Percentiles rank a stretch among this genome's conserved stretches.
Conservation (phyloP, 2,113 vertebrate genomes). For the Oncorhynchus clarkii region DNA sequence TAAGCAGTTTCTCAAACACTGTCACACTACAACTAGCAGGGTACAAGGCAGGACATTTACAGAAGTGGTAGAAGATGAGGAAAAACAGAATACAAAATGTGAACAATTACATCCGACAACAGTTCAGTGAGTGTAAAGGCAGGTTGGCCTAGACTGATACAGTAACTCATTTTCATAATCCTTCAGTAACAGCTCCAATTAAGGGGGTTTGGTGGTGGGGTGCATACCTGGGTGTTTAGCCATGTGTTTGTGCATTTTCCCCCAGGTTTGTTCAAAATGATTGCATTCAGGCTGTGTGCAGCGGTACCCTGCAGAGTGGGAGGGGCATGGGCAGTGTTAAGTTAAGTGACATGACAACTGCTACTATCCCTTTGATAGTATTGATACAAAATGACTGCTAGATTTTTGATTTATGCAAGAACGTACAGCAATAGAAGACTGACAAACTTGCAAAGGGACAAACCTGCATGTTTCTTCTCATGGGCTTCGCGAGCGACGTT, state of each 20-base stretch:
- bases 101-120: neutral
- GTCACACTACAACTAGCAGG: neutral
- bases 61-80: no score
- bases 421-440: neutral
- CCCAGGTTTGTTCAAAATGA: conserved; percentile 65
- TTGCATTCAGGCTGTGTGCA: conserved; percentile 65
- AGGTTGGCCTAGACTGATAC: neutral
- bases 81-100: neutral
- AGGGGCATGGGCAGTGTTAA: neutral
- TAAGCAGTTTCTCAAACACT: neutral
- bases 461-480: conserved; percentile 74
- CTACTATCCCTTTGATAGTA: no score
- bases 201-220: neutral
- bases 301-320: conserved; percentile 64
- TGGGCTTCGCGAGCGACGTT: conserved; percentile 66
- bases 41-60: neutral
- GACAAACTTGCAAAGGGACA: conserved; percentile 3
- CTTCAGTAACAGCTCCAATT: neutral
- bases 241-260: conserved; percentile 65
- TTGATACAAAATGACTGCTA: no score
- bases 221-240: conserved; percentile 67
- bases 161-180: neutral
- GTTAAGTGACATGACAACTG: no score
- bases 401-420: neutral
- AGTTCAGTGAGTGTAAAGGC: neutral